Percentiles rank a stretch among this genome's conserved stretches.
phyloP scores from a whole-genome alignment of 1,140 invertebrate genomes.

The Brachionus koreanus region DNA sequence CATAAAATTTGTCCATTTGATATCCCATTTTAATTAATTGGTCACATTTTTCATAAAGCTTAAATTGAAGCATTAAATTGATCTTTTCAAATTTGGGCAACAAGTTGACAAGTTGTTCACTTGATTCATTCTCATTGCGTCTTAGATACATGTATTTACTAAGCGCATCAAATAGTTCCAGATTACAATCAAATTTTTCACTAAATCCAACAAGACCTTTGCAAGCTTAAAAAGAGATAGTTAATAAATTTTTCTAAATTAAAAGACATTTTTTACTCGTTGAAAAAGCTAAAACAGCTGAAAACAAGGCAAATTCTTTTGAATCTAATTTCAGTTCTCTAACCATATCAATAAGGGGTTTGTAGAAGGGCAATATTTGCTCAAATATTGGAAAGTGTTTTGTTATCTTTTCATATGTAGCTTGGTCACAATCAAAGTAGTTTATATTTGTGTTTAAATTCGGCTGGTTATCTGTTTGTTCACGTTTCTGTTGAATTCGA shows the following conservation, averaged over 20 bases:
- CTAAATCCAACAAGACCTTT: background rate
- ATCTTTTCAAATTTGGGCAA: slow-evolving; percentile 23
- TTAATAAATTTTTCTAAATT: background rate
- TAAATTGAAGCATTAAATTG: background rate
- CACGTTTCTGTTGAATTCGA: slow-evolving; percentile 3
- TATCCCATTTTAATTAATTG: slow-evolving; percentile 14
- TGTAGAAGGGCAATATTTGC: background rate
- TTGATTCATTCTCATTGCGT: slow-evolving; percentile 37
- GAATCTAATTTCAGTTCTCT: slow-evolving; percentile 9
- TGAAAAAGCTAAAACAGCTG: slow-evolving; percentile 31
- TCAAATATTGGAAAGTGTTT: slow-evolving; percentile 13
- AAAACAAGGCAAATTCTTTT: slow-evolving; percentile 11
- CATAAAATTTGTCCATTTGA: slow-evolving; percentile 22
- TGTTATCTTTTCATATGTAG: background rate
- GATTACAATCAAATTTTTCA: slow-evolving; percentile 33
- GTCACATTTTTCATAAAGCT: slow-evolving; percentile 1
- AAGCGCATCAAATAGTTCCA: slow-evolving; percentile 17
- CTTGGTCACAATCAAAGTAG: slow-evolving; percentile 15
- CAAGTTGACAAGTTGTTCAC: slow-evolving; percentile 8
- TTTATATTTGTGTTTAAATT: background rate
- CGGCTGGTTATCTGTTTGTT: slow-evolving; percentile 17
- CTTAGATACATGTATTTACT: slow-evolving; percentile 35
- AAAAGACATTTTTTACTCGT: slow-evolving; percentile 16
- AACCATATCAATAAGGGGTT: background rate
- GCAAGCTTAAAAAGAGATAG: background rate